Base-by-base conservation (phyloP, 2,113 vertebrate species). In the Oostethus manadensis region DNA sequence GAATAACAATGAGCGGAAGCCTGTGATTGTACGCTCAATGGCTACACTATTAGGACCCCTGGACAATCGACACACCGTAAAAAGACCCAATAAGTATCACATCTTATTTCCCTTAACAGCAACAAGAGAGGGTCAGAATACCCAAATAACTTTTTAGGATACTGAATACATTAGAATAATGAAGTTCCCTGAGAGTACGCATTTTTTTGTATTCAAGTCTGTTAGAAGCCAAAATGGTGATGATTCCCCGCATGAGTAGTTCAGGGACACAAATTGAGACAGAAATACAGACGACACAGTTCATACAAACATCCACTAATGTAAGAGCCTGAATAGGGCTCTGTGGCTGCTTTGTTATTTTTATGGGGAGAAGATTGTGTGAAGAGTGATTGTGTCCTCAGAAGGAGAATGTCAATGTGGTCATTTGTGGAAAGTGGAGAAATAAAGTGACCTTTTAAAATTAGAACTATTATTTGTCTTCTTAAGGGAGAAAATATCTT, bases 1-100 rank as follows among this genome's bases (percentile, higher is more conserved):
- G 65, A 71, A 63, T 61, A 47, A 45, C 56, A 62, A 33, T 48
- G 33, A 62, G 68, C 47, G 20, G 4, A 67, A 54, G 17, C 50
- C 29, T 49, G 2, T 18, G 33, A 11, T 1, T 18, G 17, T 23
- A 10, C 17, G 2, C 35, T 29, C 7, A 15, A 7, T 26, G 50
- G 22, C 4, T 13, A 51, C 22, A 51, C 23, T 33, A 18, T 49
- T 49, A 49, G 47, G 21, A 51, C 23, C 10, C n/a, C 46, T 48
- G 46, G n/a, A 20, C 46, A 51, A 4, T 29, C 38, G 14, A 42
- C 14, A 42, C 38, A 42, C 35, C 3, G 10, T 9, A 38, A 38
- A 10, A 38, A 38, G 38, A 42, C 38, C 38, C 13, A 14, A 42
- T 42, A 14, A n/a, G 7, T n/a, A 42, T 42, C 10, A 21, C 29